These are phyloP conservation scores for Anhinga anhinga DNA, from an alignment of 2,113 vertebrate genomes.

Conservation along the genomic window DNA sequence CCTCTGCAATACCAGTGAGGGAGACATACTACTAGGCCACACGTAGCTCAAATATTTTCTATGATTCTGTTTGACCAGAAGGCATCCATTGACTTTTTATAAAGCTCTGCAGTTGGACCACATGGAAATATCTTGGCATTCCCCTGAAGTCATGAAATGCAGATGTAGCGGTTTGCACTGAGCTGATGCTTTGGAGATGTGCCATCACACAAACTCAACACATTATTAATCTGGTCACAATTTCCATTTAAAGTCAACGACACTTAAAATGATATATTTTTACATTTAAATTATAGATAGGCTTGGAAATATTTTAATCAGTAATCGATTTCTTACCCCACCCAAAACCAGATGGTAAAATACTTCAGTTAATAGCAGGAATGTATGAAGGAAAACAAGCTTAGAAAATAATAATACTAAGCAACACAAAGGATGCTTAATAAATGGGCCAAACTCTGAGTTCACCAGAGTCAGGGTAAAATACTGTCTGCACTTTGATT, in stretches of 20 bases:
- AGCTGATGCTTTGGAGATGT: slow-evolving; percentile 45
- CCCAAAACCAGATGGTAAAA: slow-evolving; percentile 55
- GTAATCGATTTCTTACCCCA: slow-evolving; percentile 47
- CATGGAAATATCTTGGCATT: slow-evolving; percentile 17
- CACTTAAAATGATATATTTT: slow-evolving; percentile 8
- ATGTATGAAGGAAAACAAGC: not conserved
- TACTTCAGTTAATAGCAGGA: slow-evolving; percentile 1
- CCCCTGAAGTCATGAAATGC: slow-evolving; percentile 20
- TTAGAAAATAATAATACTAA: not conserved
- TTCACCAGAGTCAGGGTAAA: not conserved
- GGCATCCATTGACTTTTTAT: not conserved
- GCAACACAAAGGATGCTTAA: not conserved
- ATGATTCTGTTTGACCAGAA: not conserved
- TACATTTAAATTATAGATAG: slow-evolving; percentile 26
- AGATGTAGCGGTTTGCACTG: slow-evolving; percentile 1
- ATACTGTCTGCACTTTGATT: not conserved
- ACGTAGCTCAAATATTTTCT: not conserved
- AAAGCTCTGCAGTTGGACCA: not conserved
- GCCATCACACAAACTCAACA: slow-evolving; percentile 28
- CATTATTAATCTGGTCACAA: slow-evolving; percentile 37
- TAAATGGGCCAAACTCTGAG: not conserved
- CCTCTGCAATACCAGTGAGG: not conserved
- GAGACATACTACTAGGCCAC: not conserved
- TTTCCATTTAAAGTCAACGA: slow-evolving; percentile 42
- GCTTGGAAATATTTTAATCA: slow-evolving; percentile 43